Percentiles rank a stretch among this genome's conserved stretches.
phyloP scores from a whole-genome alignment of 2,888 invertebrate genomes.

The Pterostichus niger region DNA sequence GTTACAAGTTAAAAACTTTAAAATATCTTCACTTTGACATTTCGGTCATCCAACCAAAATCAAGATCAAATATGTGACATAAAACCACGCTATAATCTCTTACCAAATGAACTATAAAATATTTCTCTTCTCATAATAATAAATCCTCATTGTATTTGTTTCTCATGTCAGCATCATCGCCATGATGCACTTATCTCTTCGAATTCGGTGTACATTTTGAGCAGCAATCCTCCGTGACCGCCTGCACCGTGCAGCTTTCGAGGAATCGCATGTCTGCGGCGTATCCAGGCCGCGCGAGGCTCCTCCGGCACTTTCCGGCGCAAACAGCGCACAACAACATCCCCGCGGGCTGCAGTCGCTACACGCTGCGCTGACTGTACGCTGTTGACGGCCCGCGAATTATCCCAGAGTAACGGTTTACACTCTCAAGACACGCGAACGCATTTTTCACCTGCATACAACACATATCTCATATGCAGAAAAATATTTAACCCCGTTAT shows the following conservation, averaged over 20 bases:
- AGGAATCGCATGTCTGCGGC: conserved; percentile 52
- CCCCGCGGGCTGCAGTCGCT: conserved; percentile 47
- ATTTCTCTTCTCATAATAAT: too few species aligned
- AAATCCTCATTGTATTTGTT: too few species aligned
- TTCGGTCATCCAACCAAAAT: too few species aligned
- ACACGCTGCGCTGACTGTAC: neutral
- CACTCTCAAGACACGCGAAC: conserved; percentile 57
- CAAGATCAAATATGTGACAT: too few species aligned
- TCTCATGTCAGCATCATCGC: too few species aligned
- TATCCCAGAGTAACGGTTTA: conserved; percentile 62
- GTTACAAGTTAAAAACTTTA: too few species aligned
- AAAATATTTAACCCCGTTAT: conserved; percentile 13
- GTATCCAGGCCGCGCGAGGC: conserved; percentile 13
- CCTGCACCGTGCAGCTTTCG: conserved; percentile 17
- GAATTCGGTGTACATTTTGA: neutral
- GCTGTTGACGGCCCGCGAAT: conserved; percentile 55
- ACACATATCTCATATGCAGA: conserved; percentile 25
- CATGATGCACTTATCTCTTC: neutral
- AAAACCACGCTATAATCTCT: too few species aligned
- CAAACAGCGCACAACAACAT: conserved; percentile 48
- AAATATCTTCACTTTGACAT: too few species aligned
- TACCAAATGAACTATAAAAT: too few species aligned
- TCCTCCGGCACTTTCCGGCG: conserved; percentile 16
- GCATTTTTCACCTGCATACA: conserved; percentile 54
- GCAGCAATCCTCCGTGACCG: conserved; percentile 4